Evolutionary conservation across 2,888 invertebrate genomes (phyloP).

Genomic region (Furcula furcula): DNA sequence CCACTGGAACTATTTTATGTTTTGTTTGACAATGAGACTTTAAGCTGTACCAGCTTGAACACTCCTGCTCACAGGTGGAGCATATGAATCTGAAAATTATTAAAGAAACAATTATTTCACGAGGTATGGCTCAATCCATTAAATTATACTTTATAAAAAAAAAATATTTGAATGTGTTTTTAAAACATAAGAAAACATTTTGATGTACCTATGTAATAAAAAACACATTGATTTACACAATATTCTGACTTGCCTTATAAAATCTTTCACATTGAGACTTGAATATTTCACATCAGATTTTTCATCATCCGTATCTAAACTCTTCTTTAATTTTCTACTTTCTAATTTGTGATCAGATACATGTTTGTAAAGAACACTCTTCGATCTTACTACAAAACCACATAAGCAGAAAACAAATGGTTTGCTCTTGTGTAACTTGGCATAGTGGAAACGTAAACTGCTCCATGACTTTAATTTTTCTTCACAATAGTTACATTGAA

Average conservation of each 20-base stretch:
- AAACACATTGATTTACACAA: too few relatives aligned
- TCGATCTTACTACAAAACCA: constrained; percentile 62
- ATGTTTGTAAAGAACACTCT: constrained; percentile 68
- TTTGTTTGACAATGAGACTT: constrained; percentile 56
- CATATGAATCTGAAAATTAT: constrained; percentile 64
- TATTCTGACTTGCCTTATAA: constrained; percentile 66
- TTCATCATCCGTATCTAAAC: constrained; percentile 38
- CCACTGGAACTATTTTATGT: constrained; percentile 62
- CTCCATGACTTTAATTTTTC: constrained; percentile 57
- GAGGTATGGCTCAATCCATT: too few relatives aligned
- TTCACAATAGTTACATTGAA: constrained; percentile 58
- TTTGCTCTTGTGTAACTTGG: constrained; percentile 54
- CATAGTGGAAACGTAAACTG: constrained; percentile 50
- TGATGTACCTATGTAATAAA: too few relatives aligned
- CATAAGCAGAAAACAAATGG: constrained; percentile 61
- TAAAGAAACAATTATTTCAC: constrained; percentile 4
- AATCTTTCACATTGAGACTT: constrained; percentile 60
- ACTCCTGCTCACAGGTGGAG: constrained; percentile 58
- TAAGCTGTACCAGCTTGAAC: constrained; percentile 73
- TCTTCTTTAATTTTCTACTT: constrained; percentile 47
- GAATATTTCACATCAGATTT: constrained; percentile 47
- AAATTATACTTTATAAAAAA: too few relatives aligned
- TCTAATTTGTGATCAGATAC: constrained; percentile 62
- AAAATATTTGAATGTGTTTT: too few relatives aligned
- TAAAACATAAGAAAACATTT: too few relatives aligned